These are phyloP conservation scores for Aphelenchoides fujianensis DNA, from an alignment of 1,140 invertebrate species.

Conservation along the genomic window DNA sequence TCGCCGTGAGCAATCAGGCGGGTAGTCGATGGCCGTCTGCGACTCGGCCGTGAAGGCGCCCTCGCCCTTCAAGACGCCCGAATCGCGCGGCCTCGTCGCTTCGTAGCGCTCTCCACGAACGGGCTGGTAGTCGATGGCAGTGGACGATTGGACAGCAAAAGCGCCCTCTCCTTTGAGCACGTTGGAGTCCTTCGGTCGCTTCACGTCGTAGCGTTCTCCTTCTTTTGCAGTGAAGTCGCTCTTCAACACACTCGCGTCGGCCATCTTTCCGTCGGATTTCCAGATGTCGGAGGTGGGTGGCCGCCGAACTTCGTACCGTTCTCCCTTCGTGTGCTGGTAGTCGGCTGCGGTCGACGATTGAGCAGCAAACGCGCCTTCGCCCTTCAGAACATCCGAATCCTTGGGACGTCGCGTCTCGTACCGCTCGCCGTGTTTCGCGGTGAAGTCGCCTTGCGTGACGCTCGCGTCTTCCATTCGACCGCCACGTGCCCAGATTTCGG, in stretches of 20 bases:
- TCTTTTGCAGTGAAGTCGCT: constrained; percentile 25
- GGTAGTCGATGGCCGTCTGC: neutral
- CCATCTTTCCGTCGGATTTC: constrained; percentile 45
- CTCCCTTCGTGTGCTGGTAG: constrained; percentile 13
- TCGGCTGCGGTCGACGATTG: constrained; percentile 12
- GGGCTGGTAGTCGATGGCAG: constrained; percentile 1
- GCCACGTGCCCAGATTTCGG: constrained; percentile 38
- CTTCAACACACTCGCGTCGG: constrained; percentile 29
- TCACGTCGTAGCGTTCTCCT: constrained; percentile 28
- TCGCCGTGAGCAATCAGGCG: constrained; percentile 22
- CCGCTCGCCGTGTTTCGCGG: neutral
- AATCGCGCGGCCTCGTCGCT: constrained; percentile 25
- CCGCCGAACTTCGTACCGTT: constrained; percentile 19
- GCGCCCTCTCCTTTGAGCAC: constrained; percentile 29
- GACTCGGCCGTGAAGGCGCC: constrained; percentile 23
- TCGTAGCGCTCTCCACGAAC: constrained; percentile 33
- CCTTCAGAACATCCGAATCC: constrained; percentile 34
- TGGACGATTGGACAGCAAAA: constrained; percentile 11
- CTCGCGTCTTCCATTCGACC: neutral
- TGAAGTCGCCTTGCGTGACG: neutral
- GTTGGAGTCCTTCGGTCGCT: constrained; percentile 25
- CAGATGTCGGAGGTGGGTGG: constrained; percentile 15
- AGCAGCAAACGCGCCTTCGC: neutral
- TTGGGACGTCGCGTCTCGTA: constrained; percentile 25
- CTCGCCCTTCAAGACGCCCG: constrained; percentile 25